Evolutionary conservation across 2,888 invertebrate genomes (phyloP).

Genomic region (Mystacides longicornis): DNA sequence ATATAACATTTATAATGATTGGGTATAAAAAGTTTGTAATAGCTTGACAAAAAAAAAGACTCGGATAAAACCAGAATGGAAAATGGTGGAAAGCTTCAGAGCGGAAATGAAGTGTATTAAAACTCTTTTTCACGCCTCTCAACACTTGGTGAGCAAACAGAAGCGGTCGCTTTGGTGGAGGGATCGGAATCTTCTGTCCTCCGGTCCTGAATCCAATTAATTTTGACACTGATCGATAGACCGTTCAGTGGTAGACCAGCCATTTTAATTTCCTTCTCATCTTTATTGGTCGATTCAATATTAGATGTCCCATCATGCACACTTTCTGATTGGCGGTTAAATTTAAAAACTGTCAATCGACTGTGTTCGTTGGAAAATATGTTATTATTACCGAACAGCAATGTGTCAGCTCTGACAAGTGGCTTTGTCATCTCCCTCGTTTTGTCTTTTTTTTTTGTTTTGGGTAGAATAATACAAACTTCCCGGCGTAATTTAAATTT

Average conservation of each 20-base stretch:
- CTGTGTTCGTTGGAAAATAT: background rate
- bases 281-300: background rate
- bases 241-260: background rate
- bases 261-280: background rate
- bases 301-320: background rate
- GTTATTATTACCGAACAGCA: background rate
- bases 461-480: too few species aligned
- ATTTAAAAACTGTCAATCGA: background rate
- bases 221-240: slow-evolving; percentile 14
- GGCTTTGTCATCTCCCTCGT: background rate
- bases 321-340: background rate
- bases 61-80: too few species aligned
- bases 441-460: background rate
- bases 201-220: slow-evolving; percentile 8
- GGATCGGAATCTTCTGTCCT: background rate
- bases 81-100: background rate
- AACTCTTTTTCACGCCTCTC: background rate
- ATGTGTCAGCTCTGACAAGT: background rate
- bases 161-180: background rate
- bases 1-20: too few species aligned
- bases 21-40: too few species aligned
- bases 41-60: too few species aligned
- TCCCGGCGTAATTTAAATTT: too few species aligned
- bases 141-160: background rate
- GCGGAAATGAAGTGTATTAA: background rate